Evolutionary conservation across 2,797 vertebrate genomes (phyloP).

Genomic region (Staurois parvus): DNA sequence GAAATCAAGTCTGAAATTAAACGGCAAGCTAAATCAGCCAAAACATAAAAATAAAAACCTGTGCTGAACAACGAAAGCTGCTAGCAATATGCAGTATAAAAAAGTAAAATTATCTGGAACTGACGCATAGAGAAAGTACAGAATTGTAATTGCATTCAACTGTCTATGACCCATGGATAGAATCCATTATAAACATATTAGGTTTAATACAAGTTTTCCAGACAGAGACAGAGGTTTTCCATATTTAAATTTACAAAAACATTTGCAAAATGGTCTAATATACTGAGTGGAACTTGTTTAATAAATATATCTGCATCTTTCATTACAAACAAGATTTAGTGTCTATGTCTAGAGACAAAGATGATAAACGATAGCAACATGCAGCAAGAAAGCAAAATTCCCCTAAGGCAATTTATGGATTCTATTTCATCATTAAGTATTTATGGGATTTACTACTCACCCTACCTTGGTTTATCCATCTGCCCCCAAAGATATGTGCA

Average conservation of each 20-base stretch:
- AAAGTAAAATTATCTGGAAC: not conserved
- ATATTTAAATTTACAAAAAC: not conserved
- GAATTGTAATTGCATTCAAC: not conserved
- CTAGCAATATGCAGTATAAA: not conserved
- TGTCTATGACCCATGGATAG: not conserved
- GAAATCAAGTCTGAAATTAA: not conserved
- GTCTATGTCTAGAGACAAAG: not conserved
- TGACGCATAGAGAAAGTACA: not conserved
- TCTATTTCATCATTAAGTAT: constrained; percentile 25
- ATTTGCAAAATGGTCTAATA: not conserved
- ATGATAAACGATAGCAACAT: constrained; percentile 13
- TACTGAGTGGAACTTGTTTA: not conserved
- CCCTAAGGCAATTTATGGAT: constrained; percentile 12
- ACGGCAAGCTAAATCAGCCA: not conserved
- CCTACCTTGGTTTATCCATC: not conserved
- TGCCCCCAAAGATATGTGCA: not conserved
- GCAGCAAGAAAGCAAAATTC: not conserved
- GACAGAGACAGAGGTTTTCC: not conserved
- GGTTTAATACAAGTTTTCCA: not conserved
- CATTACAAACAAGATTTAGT: constrained; percentile 27
- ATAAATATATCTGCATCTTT: not conserved
- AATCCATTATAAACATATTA: not conserved
- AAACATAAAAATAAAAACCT: not conserved
- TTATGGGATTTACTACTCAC: constrained; percentile 27
- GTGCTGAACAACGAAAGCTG: not conserved